Base-by-base conservation (phyloP, 1,140 invertebrate genomes). In the Coptotermes formosanus region DNA sequence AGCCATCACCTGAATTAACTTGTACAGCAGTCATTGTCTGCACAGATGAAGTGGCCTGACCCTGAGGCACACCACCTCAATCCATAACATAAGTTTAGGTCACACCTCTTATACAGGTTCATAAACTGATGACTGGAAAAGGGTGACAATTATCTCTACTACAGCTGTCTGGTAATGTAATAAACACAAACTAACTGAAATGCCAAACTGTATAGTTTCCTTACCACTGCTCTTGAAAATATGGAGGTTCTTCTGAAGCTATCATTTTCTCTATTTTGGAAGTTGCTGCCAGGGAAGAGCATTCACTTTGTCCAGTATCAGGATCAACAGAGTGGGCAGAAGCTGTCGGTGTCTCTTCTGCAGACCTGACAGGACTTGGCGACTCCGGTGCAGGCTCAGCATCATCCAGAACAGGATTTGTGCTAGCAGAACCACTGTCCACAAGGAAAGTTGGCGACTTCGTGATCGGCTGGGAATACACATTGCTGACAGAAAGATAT, bases 181-280 rank as follows among this genome's bases (percentile, higher is more conserved):
- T 48, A 11, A 48, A 48, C 48, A 48, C 9, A 48, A 48, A 12
- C 11, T 9, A 48, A 48, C 48, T 16, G 16, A 48, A 48, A 11
- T 16, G 9, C 16, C 16, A 48, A 48, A 11, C 48, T 48, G 16
- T 48, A 12, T 6, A 48, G 19, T 23, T 11, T 30, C 30, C 87
- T 88, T 92, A 95, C 95, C 94, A 96, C 91, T 94, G 94, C 91
- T 96, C 95, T 83, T 94, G 93, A 90, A 94, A 95, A 89, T 95
- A 96, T 86, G 95, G 95, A 59, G 94, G 93, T 90, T 95, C 94
- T 89, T 95, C 95, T 25, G 93, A 90, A 38, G 91, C 90, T 69
- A 92, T 91, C 89, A 92, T 89, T 45, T 89, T 89, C 86, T 88
- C 88, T 32, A 85, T 87, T 23, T 87, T 88, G 82, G 88, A 87